phyloP scores from a whole-genome alignment of 2,113 vertebrate genomes.

The Thermophis baileyi region DNA sequence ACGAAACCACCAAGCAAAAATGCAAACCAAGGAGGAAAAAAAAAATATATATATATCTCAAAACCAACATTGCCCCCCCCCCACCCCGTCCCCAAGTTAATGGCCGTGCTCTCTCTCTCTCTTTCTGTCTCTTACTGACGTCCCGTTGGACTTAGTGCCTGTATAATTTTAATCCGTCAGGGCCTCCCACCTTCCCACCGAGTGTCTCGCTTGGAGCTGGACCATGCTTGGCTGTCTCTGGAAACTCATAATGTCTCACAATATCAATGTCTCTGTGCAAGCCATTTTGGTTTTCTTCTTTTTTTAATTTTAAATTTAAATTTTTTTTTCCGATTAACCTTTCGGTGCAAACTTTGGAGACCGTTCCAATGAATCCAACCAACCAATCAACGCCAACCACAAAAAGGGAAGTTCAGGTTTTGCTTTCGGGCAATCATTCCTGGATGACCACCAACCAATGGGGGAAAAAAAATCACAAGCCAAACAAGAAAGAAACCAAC shows the following conservation, averaged over 20 bases:
- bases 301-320: too few species aligned
- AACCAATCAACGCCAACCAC: background rate
- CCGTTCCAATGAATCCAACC: conserved; percentile 69
- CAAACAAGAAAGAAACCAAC: conserved; percentile 63
- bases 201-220: conserved; percentile 79
- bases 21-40: background rate
- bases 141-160: conserved; percentile 85
- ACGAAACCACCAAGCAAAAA: conserved; percentile 30
- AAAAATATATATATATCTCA: conserved; percentile 43
- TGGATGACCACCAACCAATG: conserved; percentile 70
- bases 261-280: conserved; percentile 86
- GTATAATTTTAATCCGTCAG: conserved; percentile 83
- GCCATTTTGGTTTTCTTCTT: conserved; percentile 53
- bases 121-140: conserved; percentile 82
- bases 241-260: conserved; percentile 78
- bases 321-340: conserved; percentile 23
- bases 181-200: conserved; percentile 74
- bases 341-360: conserved; percentile 69
- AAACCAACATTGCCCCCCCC: conserved; percentile 74
- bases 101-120: conserved; percentile 77
- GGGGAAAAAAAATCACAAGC: conserved; percentile 53
- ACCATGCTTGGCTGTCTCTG: conserved; percentile 73
- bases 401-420: conserved; percentile 68
- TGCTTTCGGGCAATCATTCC: conserved; percentile 75
- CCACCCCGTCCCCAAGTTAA: conserved; percentile 59